Base-by-base conservation (phyloP, 2,113 vertebrate species). In the Anguilla rostrata region DNA sequence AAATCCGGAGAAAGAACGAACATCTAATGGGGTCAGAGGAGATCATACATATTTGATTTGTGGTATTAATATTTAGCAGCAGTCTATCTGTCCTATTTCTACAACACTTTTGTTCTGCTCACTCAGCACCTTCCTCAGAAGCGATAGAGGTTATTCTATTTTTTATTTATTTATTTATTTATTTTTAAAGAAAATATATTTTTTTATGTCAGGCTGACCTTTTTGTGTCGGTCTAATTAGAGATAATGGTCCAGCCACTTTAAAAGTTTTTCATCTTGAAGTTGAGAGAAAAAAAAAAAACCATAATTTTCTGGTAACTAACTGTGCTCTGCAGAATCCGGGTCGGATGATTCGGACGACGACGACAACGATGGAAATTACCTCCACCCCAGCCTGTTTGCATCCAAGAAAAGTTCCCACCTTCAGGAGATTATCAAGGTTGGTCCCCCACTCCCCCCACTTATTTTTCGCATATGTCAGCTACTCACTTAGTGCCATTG, bases 341-440 rank as follows among this genome's bases (percentile, higher is more conserved):
- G 26, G 0, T 97, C 97, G 0, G 90, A 96, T 0, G 97, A 95
- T 60, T 96, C 96, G 0, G 96, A 98, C 0, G 95, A 95, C 56
- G 96, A 96, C 0, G 96, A 98, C 0, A 96, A 96, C 0, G 97
- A 97, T 7, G 97, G 98, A 40, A 97, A 85, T 86, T 99, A 99
- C 88, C 95, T 99, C 20, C 98, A 99, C 88, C 98, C 98, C 0
- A 99, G 98, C 90, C 96, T 99, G 86, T 99, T 99, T 90, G 98
- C 98, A 0, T 96, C 98, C 2, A 98, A 97, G 94, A 98, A 96
- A 90, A 94, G 95, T 87, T 96, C 93, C 86, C 97, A 97, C 29
- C 96, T 99, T 56, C 98, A 99, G 91, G 98, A 99, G 89, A 95
- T 99, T 14, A 94, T 99, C 92, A 99, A 98, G 97, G 97, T 98